Evolutionary conservation across 2,113 vertebrate species (phyloP).

Genomic region (Ceratotherium simum): DNA sequence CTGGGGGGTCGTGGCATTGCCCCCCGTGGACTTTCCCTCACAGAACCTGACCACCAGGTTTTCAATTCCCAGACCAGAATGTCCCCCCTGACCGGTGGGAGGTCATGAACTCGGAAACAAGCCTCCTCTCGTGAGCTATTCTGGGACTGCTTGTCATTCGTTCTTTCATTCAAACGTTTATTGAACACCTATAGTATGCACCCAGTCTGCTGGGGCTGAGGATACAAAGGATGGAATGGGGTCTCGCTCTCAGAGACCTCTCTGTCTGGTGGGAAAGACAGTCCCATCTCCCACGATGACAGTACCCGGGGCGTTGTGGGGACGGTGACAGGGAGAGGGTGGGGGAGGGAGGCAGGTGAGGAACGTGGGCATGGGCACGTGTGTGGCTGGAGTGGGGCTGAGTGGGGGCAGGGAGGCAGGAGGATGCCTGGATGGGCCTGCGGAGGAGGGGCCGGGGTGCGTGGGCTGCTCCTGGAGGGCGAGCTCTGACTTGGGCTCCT

Average conservation of each 20-base stretch:
- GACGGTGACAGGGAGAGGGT: background rate
- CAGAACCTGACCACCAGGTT: background rate
- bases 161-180: background rate
- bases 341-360: background rate
- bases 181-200: background rate
- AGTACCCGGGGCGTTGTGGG: background rate
- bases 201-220: background rate
- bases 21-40: rapidly evolving
- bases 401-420: background rate
- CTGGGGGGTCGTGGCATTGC: background rate
- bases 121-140: background rate
- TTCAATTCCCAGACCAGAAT: background rate
- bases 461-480: background rate
- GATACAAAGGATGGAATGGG: background rate
- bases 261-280: background rate
- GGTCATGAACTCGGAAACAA: background rate
- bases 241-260: background rate
- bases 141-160: background rate
- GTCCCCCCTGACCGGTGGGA: rapidly evolving
- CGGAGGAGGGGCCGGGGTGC: background rate
- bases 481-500: background rate
- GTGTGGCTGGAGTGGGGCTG: background rate
- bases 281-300: background rate
- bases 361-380: background rate
- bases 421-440: background rate